Evolutionary conservation across 2,113 vertebrate genomes (phyloP), one percentile per base, ranked within the genome.

Genomic region (Centropristis striata): DNA sequence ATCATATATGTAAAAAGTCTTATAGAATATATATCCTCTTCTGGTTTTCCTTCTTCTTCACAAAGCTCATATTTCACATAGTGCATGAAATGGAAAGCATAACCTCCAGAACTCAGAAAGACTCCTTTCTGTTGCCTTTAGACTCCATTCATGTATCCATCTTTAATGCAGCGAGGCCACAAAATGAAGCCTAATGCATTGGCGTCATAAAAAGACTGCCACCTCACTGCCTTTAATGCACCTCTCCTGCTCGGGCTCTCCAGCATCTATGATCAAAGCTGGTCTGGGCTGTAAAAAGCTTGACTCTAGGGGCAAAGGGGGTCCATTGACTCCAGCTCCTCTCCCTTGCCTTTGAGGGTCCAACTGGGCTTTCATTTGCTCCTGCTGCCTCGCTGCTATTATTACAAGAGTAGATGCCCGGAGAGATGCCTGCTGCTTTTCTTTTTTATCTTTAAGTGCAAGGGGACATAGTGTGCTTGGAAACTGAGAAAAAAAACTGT

Each of bases 181-280:
- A 80, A 71, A 88, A 86, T 69, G 57, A 77, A 69, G 27, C 16
- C 53, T 58, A 23, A 37, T 71, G 71, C 55, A 88, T 88, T 79
- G 75, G 53, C 74, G 69, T 71, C 42, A 87, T 25, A 81, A 46
- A 59, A 77, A 81, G 41, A 85, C 46, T 50, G 71, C 72, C n/a
- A 9, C 41, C 18, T 20, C 54, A 15, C 54, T 60, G 46, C 44
- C 72, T 79, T 79, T 89, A 85, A 89, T 83, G 75, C 71, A 46
- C 58, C 77, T 81, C 76, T 88, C 47, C 66, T 70, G 78, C 73
- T 46, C 39, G 32, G 71, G 51, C 59, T 83, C 73, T 80, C 50
- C 61, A 58, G 37, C 4, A 23, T n/a, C n/a, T 51, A 88, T 58
- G 84, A 94, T 93, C 89, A 93, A 91, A 94, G 93, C 78, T 59